Base-by-base conservation (phyloP, 2,113 vertebrate genomes). In the Gnathonemus echidnorhynchus region DNA sequence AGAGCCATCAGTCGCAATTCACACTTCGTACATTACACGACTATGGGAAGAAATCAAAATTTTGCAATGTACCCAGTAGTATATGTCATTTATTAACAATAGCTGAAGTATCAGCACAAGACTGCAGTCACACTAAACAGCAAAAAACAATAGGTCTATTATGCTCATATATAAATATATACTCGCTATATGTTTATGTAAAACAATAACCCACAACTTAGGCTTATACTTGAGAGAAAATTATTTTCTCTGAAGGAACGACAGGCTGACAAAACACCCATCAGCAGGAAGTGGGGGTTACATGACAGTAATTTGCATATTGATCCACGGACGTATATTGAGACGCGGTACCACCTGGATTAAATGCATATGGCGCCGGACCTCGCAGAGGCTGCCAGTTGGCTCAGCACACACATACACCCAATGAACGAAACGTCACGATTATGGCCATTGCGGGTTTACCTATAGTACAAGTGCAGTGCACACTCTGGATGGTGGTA, bases 21-120 rank as follows among this genome's bases (percentile, higher is more conserved):
- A 94, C 95, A 94, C 95, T 96, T 91, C 93, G 96, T 94, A 96
- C 93, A 96, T 6, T 74, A 74, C 66, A 90, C 35, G 7, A 95
- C 90, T 95, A 93, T 95, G 95, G 95, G 95, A 97, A 97, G 95
- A 95, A 96, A 96, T 95, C 95, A 96, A 96, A 21, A 93, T 94
- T 77, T 95, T 96, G 96, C 95, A 96, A 96, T 97, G 95, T 97
- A 97, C 96, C 97, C 95, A 92, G 92, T 94, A 95, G 96, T 97
- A 96, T 97, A 97, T 96, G 97, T 91, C 92, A 91, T 86, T 56
- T 91, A 95, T 96, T 93, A 93, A 94, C 93, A 96, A 95, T 92
- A 95, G 96, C 96, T 97, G 96, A 96, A 95, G 94, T 95, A 93
- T 96, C 96, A 97, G 96, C 96, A 97, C 95, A 90, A 93, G 94